Percentiles rank a stretch among this genome's conserved stretches.
Evolutionary conservation across 1,140 invertebrate genomes (phyloP).

Genomic region (Pseudomyrmex cubaensis): DNA sequence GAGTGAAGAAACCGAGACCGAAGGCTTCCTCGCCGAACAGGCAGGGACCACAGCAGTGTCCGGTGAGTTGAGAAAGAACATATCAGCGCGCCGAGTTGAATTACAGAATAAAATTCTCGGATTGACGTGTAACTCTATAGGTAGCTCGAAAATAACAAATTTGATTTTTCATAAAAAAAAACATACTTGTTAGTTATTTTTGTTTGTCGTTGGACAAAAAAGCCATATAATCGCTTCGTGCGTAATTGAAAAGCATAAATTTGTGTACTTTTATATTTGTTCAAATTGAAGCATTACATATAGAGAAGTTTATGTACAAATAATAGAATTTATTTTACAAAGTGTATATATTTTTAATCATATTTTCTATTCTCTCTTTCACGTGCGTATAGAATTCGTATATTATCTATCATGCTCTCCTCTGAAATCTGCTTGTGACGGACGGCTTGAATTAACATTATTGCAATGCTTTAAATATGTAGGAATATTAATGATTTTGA

Average conservation of each 20-base stretch:
- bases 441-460: neutral
- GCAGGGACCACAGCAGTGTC: constrained; percentile 92
- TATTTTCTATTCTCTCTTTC: too few species aligned
- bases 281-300: neutral
- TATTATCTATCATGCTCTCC: neutral
- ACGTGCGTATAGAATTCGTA: too few species aligned
- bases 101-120: neutral
- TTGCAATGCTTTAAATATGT: neutral
- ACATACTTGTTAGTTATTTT: too few species aligned
- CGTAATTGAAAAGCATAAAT: too few species aligned
- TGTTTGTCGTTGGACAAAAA: too few species aligned
- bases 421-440: neutral
- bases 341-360: too few species aligned
- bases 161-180: too few species aligned
- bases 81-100: neutral
- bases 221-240: too few species aligned
- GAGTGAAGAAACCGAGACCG: constrained; percentile 89
- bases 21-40: constrained; percentile 92
- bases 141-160: neutral
- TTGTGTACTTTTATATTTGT: too few species aligned
- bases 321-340: too few species aligned
- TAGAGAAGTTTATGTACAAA: neutral
- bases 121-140: neutral
- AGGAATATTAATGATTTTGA: constrained; percentile 44
- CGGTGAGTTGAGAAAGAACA: constrained; percentile 85